phyloP scores from a whole-genome alignment of 2,113 vertebrate genomes.

The Athene noctua region DNA sequence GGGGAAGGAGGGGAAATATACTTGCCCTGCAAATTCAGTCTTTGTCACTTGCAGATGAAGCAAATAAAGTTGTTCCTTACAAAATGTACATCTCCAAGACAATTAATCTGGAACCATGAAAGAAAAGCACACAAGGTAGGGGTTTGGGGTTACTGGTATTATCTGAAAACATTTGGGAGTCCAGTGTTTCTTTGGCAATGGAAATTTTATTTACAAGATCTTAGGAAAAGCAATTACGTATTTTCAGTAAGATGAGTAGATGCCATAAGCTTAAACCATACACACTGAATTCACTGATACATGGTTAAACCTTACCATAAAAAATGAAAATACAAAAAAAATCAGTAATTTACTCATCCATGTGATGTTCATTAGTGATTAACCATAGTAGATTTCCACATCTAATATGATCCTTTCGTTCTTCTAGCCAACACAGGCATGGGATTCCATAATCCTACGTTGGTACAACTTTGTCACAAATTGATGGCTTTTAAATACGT shows the following conservation, averaged over 20 bases:
- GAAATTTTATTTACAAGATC: neutral
- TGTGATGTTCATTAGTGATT: neutral
- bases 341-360: neutral
- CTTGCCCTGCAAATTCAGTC: neutral
- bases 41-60: neutral
- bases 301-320: neutral
- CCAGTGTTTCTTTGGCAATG: neutral
- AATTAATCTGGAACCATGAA: neutral
- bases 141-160: neutral
- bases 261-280: neutral
- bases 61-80: neutral
- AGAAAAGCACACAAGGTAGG: neutral
- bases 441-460: neutral
- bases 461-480: neutral
- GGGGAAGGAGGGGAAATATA: too few species aligned
- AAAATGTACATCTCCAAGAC: neutral
- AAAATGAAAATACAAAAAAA: neutral
- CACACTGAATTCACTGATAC: rapidly evolving
- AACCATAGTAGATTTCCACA: neutral
- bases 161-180: neutral
- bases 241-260: neutral
- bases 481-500: neutral
- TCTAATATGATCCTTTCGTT: neutral
- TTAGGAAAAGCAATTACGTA: neutral
- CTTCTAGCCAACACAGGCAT: neutral